These are phyloP conservation scores for Microcebus murinus DNA, from an alignment of 2,113 vertebrate species.

Conservation along the genomic window DNA sequence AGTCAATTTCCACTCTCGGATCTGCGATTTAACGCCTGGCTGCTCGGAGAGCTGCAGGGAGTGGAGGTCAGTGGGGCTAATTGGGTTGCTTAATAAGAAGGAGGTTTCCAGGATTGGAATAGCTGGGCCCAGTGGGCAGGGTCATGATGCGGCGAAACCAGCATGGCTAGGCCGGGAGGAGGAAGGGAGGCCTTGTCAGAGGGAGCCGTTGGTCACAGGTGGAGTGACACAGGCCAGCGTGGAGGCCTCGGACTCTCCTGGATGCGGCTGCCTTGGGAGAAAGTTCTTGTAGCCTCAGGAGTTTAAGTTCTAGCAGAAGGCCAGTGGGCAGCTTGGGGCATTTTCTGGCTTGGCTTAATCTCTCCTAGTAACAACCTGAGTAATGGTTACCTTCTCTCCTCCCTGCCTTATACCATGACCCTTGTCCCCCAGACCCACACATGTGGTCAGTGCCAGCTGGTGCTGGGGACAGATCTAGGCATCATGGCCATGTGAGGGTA, in stretches of 20 bases:
- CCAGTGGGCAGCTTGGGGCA: neutral
- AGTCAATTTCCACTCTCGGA: constrained; percentile 87
- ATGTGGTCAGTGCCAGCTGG: neutral
- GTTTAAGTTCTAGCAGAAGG: neutral
- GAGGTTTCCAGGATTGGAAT: constrained; percentile 54
- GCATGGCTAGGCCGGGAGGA: neutral
- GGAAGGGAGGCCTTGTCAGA: neutral
- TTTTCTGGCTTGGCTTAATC: constrained; percentile 25
- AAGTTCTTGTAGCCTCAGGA: neutral
- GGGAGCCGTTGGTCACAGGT: neutral
- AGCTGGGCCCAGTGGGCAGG: neutral
- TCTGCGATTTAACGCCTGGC: constrained; percentile 86
- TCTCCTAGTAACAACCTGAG: neutral
- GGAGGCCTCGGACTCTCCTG: neutral
- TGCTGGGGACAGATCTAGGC: neutral
- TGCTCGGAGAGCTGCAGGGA: constrained; percentile 85
- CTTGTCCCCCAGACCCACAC: neutral
- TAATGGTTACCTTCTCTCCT: neutral
- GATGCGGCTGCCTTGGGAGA: neutral
- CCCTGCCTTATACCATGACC: neutral
- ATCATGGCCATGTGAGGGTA: fast-evolving
- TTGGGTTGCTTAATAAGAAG: constrained; percentile 83
- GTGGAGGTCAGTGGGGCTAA: constrained; percentile 86
- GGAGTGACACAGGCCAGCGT: neutral
- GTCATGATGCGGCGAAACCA: neutral